These are phyloP conservation scores for Aphidoletes aphidimyza DNA, from an alignment of 2,888 invertebrate genomes.

Conservation along the genomic window DNA sequence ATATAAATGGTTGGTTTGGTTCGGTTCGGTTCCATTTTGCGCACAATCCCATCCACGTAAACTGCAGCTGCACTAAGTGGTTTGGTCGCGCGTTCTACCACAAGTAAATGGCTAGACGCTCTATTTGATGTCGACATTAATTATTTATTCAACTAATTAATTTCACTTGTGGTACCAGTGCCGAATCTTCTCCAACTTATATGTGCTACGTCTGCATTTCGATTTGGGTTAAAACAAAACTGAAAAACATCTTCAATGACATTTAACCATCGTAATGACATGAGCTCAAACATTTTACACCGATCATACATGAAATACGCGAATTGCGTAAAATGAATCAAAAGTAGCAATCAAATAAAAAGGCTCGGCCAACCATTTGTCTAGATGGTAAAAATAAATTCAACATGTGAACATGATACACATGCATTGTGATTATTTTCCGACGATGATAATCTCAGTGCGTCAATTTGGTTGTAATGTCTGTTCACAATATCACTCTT, in stretches of 20 bases:
- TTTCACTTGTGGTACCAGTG: background rate
- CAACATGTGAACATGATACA: too few relatives aligned
- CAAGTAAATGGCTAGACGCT: slow-evolving; percentile 7
- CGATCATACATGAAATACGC: background rate
- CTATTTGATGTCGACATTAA: background rate
- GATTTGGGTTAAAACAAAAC: too few relatives aligned
- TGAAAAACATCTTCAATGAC: background rate
- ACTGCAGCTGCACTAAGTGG: background rate
- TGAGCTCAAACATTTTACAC: background rate
- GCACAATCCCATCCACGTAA: too few relatives aligned
- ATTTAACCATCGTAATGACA: background rate
- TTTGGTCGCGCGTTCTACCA: background rate
- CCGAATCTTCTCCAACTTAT: background rate
- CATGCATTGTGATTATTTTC: too few relatives aligned
- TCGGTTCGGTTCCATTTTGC: too few relatives aligned
- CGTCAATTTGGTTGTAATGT: too few relatives aligned
- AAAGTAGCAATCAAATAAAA: background rate
- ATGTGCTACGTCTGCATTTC: too few relatives aligned
- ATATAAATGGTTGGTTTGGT: background rate
- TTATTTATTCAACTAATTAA: slow-evolving; percentile 39
- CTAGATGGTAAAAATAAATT: too few relatives aligned
- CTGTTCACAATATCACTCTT: too few relatives aligned
- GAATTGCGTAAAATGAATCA: too few relatives aligned
- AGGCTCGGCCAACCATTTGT: too few relatives aligned
- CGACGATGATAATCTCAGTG: too few relatives aligned